Evolutionary conservation across 1,140 invertebrate species (phyloP).

Genomic region (Diorhabda sublineata): DNA sequence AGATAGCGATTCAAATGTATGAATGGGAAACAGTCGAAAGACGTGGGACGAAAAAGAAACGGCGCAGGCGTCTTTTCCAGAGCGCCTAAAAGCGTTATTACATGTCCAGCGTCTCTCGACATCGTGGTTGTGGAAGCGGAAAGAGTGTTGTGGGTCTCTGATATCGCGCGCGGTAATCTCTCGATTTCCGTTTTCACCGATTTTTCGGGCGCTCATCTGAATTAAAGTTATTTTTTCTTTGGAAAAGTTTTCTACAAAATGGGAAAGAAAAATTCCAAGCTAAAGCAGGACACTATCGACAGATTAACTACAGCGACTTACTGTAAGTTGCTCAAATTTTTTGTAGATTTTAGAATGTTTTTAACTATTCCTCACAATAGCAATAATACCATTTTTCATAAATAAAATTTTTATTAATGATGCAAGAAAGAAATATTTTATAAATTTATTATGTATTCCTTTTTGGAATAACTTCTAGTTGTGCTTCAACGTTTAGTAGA

Average conservation of each 20-base stretch:
- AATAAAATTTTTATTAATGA: too few species aligned
- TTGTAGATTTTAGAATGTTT: neutral
- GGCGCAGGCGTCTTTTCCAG: slow-evolving; percentile 24
- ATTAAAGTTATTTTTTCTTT: slow-evolving; percentile 3
- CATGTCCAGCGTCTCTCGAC: slow-evolving; percentile 6
- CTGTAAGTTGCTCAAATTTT: slow-evolving; percentile 67
- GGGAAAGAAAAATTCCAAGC: slow-evolving; percentile 90
- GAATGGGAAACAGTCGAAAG: neutral
- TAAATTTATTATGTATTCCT: too few species aligned
- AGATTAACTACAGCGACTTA: slow-evolving; percentile 83
- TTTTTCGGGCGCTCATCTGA: neutral
- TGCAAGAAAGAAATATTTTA: too few species aligned
- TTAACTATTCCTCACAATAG: too few species aligned
- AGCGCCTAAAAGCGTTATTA: neutral
- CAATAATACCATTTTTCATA: too few species aligned
- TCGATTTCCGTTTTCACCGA: slow-evolving; percentile 3
- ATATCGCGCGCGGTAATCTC: slow-evolving; percentile 17
- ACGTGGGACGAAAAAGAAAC: slow-evolving; percentile 14
- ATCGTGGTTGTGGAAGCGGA: slow-evolving; percentile 13
- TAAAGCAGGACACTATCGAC: slow-evolving; percentile 89
- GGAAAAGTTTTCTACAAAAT: slow-evolving; percentile 46
- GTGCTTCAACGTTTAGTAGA: too few species aligned
- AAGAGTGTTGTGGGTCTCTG: slow-evolving; percentile 13
- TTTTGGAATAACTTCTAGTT: too few species aligned
- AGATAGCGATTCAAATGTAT: neutral